Base-by-base conservation (phyloP, 2,113 vertebrate species). In the Brienomyrus longianalis region DNA sequence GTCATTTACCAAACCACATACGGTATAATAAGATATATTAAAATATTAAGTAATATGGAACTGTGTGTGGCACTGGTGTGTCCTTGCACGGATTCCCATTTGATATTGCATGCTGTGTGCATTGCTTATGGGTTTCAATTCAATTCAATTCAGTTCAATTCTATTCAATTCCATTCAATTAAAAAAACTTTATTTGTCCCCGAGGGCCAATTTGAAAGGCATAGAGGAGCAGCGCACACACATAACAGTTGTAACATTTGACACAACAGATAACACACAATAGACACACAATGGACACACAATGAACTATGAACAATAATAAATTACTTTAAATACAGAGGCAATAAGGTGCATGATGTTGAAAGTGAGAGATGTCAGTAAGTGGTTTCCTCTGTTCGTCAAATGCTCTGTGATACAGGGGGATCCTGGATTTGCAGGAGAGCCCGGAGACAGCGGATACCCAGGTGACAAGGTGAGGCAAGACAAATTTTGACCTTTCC, bases 381-480 rank as follows among this genome's bases (percentile, higher is more conserved):
- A 90, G 70, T 92, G 95, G 91, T 93, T 91, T 95, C 19, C 84
- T 94, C 92, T 94, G 88, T 97, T 85, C 95, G 88, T 96, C 86
- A 97, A 95, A 95, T 94, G 91, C 92, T 96, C 88, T 96, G 59
- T 95, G 95, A 94, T 96, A 92, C 94, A 99, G 99, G 98, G 96
- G 92, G 97, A 98, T 94, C 94, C 95, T 92, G 99, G 99, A 94
- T 94, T 95, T 92, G 92, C 93, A 86, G 99, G 99, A 84, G 96
- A 98, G 31, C 96, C 94, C 45, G 99, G 99, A 96, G 98, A 99
- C 83, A 93, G 90, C 43, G 99, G 99, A 1, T 98, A 96, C 94
- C 96, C 96, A 88, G 99, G 99, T 90, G 99, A 99, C 93, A 99
- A 98, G 98, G 99, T 99, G 95, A 89, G 90, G 54, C 1, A 0